These are phyloP conservation scores for Aphelenchoides besseyi DNA, from an alignment of 1,140 invertebrate genomes.

Conservation along the genomic window DNA sequence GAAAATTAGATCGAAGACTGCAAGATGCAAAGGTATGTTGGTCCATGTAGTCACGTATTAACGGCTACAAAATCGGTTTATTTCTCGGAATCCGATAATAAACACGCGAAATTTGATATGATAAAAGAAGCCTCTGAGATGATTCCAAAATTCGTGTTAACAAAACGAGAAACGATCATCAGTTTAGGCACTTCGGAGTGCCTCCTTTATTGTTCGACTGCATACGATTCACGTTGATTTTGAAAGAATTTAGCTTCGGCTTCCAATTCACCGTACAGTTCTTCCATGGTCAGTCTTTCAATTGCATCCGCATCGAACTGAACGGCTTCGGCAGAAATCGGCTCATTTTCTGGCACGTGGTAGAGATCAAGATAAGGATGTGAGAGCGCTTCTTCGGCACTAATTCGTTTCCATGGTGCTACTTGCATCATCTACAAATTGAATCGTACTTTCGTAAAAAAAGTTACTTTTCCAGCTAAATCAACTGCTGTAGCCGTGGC, in stretches of 20 bases:
- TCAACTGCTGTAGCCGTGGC: background rate
- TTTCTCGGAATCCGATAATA: no score
- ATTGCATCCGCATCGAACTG: slow-evolving; percentile 49
- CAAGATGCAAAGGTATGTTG: no score
- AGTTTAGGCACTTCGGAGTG: no score
- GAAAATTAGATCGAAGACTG: no score
- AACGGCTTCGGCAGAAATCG: slow-evolving; percentile 23
- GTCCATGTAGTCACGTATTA: no score
- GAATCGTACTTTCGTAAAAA: slow-evolving; percentile 25
- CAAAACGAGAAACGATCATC: no score
- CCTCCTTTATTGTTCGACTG: background rate
- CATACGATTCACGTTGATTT: slow-evolving; percentile 13
- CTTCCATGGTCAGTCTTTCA: slow-evolving; percentile 26
- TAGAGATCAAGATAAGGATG: slow-evolving; percentile 51
- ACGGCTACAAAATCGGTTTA: no score
- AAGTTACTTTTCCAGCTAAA: slow-evolving; percentile 12
- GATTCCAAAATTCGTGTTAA: no score
- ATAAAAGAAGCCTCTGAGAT: no score
- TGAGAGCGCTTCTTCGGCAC: slow-evolving; percentile 47
- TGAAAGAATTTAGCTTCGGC: slow-evolving; percentile 37
- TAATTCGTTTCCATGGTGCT: slow-evolving; percentile 34
- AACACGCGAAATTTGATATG: no score
- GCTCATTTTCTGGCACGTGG: slow-evolving; percentile 51
- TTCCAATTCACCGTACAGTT: slow-evolving; percentile 27
- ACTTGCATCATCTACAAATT: slow-evolving; percentile 25